Conservation (phyloP, 2,888 invertebrate species). For the Oeneis ivallda region DNA sequence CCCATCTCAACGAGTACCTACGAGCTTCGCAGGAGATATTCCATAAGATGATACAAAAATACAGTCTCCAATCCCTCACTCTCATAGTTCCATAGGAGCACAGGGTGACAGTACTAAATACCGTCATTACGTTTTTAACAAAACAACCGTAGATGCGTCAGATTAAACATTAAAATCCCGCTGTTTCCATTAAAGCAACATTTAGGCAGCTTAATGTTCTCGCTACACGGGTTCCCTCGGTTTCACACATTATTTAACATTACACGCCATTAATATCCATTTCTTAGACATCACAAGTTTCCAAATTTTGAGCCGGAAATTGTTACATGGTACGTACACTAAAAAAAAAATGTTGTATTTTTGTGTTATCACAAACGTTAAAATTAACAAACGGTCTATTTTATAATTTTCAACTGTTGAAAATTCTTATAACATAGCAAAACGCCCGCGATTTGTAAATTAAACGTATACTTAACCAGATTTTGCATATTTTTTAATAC, state of each 20-base stretch:
- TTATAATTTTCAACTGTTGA: no score
- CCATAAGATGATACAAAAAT: no score
- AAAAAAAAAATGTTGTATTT: slow-evolving; percentile 3
- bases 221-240: slow-evolving; percentile 24
- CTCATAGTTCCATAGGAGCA: no score
- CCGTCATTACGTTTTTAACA: background rate
- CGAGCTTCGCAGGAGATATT: no score
- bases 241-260: slow-evolving; percentile 36
- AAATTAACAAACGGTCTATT: no score
- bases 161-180: slow-evolving; percentile 15
- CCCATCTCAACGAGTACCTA: no score
- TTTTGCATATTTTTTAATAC: no score
- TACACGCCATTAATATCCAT: slow-evolving; percentile 35
- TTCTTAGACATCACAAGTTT: slow-evolving; percentile 27
- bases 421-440: no score
- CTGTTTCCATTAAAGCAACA: slow-evolving; percentile 24
- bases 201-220: slow-evolving; percentile 32
- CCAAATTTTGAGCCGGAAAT: slow-evolving; percentile 11
- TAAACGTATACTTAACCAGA: no score
- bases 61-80: no score
- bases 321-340: background rate
- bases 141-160: background rate
- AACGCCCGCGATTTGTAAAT: no score
- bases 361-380: no score
- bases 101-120: background rate